These are phyloP conservation scores for Illadopsis cleaveri DNA, from an alignment of 2,113 vertebrate genomes.

Conservation along the genomic window DNA sequence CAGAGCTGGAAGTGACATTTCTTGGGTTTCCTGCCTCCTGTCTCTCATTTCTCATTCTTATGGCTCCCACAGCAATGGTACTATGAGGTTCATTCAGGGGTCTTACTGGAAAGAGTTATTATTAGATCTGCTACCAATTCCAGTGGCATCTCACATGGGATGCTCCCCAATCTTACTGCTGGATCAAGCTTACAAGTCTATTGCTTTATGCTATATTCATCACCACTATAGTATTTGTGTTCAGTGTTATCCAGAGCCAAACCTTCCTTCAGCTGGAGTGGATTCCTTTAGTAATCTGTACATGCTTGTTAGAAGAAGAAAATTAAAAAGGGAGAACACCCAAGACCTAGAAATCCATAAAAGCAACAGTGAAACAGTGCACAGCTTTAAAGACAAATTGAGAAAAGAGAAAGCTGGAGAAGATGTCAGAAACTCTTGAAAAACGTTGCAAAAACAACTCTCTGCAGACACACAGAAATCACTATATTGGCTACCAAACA, in stretches of 20 bases:
- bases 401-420: not conserved
- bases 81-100: not conserved
- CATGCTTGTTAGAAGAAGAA: not conserved
- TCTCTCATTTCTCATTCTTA: not conserved
- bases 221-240: not conserved
- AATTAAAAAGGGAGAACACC: not conserved
- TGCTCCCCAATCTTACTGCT: not conserved
- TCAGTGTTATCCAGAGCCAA: not conserved
- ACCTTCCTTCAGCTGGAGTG: not conserved
- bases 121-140: not conserved
- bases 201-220: not conserved
- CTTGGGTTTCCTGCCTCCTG: not conserved
- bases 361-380: not conserved
- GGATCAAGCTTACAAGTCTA: not conserved
- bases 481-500: not conserved
- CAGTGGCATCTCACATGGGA: not conserved
- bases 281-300: not conserved
- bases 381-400: not conserved
- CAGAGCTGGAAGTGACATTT: not conserved
- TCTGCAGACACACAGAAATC: not conserved
- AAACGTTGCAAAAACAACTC: not conserved
- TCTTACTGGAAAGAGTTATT: not conserved
- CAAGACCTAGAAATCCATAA: not conserved
- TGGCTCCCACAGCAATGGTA: not conserved
- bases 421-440: not conserved